Percentiles rank a stretch among this genome's conserved stretches.
These are phyloP conservation scores for Chydorus sphaericus DNA, from an alignment of 2,888 invertebrate species.

Conservation along the genomic window DNA sequence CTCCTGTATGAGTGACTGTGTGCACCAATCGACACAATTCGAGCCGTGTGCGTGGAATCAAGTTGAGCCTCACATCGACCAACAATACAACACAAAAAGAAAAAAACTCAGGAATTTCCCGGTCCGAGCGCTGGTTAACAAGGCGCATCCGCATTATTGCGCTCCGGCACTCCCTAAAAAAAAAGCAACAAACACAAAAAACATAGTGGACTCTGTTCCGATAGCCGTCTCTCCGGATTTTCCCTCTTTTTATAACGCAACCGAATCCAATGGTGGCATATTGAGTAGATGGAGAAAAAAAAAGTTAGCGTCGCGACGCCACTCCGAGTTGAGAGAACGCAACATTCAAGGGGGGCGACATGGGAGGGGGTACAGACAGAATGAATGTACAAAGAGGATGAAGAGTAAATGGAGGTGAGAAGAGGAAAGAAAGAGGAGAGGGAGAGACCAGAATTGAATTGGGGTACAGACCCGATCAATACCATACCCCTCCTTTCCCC, in stretches of 20 bases:
- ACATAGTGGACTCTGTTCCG: background rate
- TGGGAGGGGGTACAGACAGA: background rate
- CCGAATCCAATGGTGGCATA: no score
- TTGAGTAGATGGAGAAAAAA: no score
- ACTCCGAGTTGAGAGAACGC: no score
- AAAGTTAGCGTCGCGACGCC: constrained; percentile 3
- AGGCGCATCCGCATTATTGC: constrained; percentile 9
- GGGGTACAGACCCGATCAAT: constrained; percentile 8
- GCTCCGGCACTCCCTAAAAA: background rate
- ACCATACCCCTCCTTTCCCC: background rate
- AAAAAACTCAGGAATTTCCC: background rate
- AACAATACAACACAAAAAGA: background rate
- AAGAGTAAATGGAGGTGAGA: background rate
- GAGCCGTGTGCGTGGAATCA: background rate
- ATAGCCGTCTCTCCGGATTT: background rate
- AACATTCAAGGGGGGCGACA: background rate
- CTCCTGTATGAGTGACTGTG: no score
- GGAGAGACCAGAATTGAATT: constrained; percentile 8
- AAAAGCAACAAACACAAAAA: background rate
- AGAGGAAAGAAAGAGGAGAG: constrained; percentile 1
- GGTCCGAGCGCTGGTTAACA: background rate
- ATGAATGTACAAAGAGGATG: constrained; percentile 1
- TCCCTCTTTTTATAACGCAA: background rate
- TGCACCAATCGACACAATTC: background rate
- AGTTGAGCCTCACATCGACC: background rate